Base-by-base conservation (phyloP, 2,113 vertebrate species). In the Myiopsitta monachus region DNA sequence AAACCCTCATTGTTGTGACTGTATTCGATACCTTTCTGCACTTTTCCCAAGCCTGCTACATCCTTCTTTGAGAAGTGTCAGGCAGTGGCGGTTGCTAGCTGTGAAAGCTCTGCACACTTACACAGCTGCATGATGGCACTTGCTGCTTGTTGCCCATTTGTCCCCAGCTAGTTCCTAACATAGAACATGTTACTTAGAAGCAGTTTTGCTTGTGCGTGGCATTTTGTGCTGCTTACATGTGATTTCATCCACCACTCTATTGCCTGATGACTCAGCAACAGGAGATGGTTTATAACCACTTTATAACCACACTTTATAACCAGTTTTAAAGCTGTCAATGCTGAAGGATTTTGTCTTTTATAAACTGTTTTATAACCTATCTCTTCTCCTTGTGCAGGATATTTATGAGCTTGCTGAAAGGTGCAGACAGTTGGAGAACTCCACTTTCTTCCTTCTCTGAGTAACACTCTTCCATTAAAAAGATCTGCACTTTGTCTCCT, bases 321-420 rank as follows among this genome's bases (percentile, higher is more conserved):
- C 41, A 67, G 55, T 62, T 70, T 59, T 77, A 88, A 67, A 43
- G 55, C 54, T 63, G 44, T 41, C 36, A 62, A 1, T 47, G 61
- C n/a, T 59, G 61, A 83, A 63, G 59, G 75, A 81, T 77, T 86
- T 72, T 82, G 10, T 47, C 44, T 78, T 57, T 76, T 70, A 70
- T 4, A 86, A 66, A 74, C 30, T 86, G 67, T 47, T 59, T 59
- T n/a, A 36, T 59, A 59, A 59, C 31, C 39, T 74, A 52, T 73
- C 72, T 88, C 54, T 27, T 52, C 38, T 74, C 46, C 55, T 52
- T 63, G 19, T 47, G 31, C 73, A 81, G n/a, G 46, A 17, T 70
- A 90, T 87, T 86, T 93, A 69, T 74, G 72, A 86, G 16, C 64
- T 72, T 51, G 47, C 77, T 93, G 88, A 59, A 87, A 92, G 83